A percentile compares a stretch with the other conserved stretches of the same genome.
Conservation (phyloP, 2,113 vertebrate species). For the Mormoops blainvillei region DNA sequence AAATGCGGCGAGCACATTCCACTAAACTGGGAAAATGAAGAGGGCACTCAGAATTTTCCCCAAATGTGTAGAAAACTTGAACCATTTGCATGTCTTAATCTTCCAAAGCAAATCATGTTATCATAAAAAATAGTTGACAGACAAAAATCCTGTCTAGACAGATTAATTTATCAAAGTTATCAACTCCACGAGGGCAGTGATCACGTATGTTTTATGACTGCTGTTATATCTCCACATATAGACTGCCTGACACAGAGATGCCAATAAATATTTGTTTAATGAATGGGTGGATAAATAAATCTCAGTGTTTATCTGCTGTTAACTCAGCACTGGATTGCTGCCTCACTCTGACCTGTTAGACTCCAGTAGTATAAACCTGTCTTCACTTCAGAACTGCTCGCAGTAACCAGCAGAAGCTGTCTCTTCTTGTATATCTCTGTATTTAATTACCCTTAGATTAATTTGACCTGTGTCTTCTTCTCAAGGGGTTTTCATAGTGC, state of each 20-base stretch:
- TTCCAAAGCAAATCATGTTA: background rate
- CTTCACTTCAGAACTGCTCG: background rate
- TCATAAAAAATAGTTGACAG: background rate
- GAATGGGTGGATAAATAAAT: background rate
- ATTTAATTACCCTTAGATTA: conserved; percentile 29
- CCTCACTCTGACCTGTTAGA: background rate
- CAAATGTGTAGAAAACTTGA: background rate
- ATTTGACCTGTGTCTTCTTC: conserved; percentile 6
- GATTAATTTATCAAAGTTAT: background rate
- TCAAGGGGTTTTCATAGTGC: background rate
- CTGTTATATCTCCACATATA: background rate
- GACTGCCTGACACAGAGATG: background rate
- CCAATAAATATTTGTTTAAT: background rate
- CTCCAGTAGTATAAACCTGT: background rate
- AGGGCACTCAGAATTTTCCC: background rate
- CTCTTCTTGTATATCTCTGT: background rate
- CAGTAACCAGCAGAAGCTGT: background rate
- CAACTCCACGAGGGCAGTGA: background rate
- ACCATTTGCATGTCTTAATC: background rate
- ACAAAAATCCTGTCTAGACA: conserved; percentile 4
- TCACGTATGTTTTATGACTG: background rate
- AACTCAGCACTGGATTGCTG: conserved; percentile 22
- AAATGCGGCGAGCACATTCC: background rate
- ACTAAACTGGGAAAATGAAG: background rate
- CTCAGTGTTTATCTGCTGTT: background rate